Conservation (phyloP, 2,113 vertebrate species). For the Otis tarda region DNA sequence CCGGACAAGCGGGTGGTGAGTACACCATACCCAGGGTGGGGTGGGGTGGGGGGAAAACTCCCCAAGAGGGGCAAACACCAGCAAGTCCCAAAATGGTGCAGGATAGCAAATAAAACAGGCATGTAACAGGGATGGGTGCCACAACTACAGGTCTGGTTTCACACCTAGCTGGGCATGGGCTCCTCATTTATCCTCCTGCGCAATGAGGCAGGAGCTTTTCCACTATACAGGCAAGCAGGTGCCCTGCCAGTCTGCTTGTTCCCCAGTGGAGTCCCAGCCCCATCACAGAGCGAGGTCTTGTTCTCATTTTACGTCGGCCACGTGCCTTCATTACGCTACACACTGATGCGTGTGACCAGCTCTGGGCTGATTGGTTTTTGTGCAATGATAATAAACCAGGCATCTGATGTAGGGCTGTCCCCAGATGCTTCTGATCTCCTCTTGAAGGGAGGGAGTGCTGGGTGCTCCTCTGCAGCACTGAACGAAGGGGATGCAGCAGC, state of each 20-base stretch:
- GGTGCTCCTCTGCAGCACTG: background rate
- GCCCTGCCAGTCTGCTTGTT: background rate
- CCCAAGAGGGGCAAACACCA: background rate
- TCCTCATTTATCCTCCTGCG: background rate
- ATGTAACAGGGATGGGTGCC: background rate
- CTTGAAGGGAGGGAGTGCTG: background rate
- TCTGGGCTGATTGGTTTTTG: background rate
- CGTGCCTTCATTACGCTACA: accelerated
- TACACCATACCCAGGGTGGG: background rate
- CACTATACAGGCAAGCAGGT: background rate
- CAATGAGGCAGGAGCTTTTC: background rate
- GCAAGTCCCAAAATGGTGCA: background rate
- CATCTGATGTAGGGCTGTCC: background rate
- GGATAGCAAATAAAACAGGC: background rate
- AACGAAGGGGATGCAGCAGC: background rate
- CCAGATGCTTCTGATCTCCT: background rate
- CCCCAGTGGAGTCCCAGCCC: background rate
- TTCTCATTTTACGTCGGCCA: background rate
- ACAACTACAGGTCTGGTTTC: background rate
- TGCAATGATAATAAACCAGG: background rate
- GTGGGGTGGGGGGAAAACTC: accelerated
- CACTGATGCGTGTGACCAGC: background rate
- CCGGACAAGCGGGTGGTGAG: conserved; percentile 96
- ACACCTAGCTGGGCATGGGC: background rate
- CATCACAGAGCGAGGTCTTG: background rate